Base-by-base conservation (phyloP, 2,888 invertebrate species). In the Acanthopleura granulata region DNA sequence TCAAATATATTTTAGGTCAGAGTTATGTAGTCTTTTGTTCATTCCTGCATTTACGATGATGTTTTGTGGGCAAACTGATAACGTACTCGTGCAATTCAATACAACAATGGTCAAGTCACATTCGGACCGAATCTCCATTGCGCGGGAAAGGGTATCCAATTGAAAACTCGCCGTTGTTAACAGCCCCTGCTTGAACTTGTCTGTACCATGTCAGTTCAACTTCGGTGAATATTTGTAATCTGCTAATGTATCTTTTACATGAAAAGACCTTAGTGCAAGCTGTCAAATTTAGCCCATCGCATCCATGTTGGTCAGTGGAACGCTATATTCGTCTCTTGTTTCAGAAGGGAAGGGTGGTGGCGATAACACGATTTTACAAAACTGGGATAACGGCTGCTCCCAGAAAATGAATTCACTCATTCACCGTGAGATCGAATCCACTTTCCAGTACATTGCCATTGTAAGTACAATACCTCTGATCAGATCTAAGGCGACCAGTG, bases 381-480 rank as follows among this genome's bases (percentile, higher is more conserved):
- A 66, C 29, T 66, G 22, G 25, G 29, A 66, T 14, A 1, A 9
- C 22, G 66, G 16, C 16, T 66, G 22, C 16, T 18, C 15, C 16
- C 22, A 66, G 18, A 66, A 66, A 66, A 16, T 66, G 4, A 66
- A 66, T 14, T 9, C 18, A 18, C 29, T 66, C 6, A 27, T 66
- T 25, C 22, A 66, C 27, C 16, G 16, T 14, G 16, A 66, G 25
- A 16, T 66, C 16, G 66, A 66, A 25, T 27, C 66, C 66, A 27
- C 66, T 25, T 27, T 66, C 66, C 66, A 66, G 29, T 66, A 22
- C 29, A 66, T 66, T 25, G 66, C 66, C 22, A 66, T 66, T 27
- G 66, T 66, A 66, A 66, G 66, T 66, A 27, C 25, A 66, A 40
- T 9, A 9, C 40, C 3, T 6, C 40, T 3, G 3, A 40, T 40